These are phyloP conservation scores for Macrobrachium nipponense DNA, from an alignment of 1,140 invertebrate species.

Conservation along the genomic window DNA sequence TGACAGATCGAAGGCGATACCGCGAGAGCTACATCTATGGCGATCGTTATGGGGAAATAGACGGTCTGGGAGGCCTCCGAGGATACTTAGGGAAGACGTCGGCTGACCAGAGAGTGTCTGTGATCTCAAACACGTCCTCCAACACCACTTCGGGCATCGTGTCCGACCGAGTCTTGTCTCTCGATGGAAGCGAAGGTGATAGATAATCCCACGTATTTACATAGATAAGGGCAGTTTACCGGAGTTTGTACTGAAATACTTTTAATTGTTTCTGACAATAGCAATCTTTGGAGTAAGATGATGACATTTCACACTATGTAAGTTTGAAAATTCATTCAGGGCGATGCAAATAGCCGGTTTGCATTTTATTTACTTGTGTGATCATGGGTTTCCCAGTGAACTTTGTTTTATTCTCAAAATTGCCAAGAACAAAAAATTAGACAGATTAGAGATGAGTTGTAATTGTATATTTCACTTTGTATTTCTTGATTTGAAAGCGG, in stretches of 20 bases:
- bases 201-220: constrained; percentile 49
- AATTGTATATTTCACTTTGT: no score
- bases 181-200: constrained; percentile 82
- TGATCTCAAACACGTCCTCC: constrained; percentile 91
- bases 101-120: constrained; percentile 85
- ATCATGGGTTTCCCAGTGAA: no score
- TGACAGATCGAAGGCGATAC: constrained; percentile 68
- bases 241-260: not conserved
- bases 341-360: no score
- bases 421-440: no score
- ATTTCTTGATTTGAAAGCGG: no score
- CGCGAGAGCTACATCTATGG: constrained; percentile 71
- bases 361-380: no score
- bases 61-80: constrained; percentile 82
- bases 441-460: no score
- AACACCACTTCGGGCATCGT: constrained; percentile 96
- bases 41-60: constrained; percentile 71
- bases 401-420: no score
- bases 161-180: constrained; percentile 91
- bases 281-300: no score
- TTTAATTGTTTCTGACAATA: no score
- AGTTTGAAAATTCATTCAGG: no score
- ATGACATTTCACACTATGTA: no score
- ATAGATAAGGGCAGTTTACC: not conserved
- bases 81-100: constrained; percentile 79